phyloP scores from a whole-genome alignment of 2,888 invertebrate species.

The Lasioglossum figueresi region DNA sequence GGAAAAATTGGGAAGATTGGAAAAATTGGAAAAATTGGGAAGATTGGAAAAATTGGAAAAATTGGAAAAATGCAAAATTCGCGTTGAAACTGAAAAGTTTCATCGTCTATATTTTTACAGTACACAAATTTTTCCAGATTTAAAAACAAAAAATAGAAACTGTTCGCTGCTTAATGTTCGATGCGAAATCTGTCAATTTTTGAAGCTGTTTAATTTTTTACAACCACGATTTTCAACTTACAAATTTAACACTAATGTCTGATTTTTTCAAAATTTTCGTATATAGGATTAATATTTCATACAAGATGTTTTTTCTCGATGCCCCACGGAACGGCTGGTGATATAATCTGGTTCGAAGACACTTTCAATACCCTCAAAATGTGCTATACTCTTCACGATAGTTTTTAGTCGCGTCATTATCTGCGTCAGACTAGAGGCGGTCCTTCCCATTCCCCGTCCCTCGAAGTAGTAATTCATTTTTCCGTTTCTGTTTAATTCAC shows the following conservation, averaged over 20 bases:
- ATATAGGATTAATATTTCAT: not conserved
- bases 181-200: not conserved
- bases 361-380: not conserved
- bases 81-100: not conserved
- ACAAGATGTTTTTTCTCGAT: not conserved
- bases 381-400: slow-evolving; percentile 73
- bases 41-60: no score
- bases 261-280: not conserved
- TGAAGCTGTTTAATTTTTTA: not conserved
- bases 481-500: slow-evolving; percentile 67
- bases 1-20: not conserved
- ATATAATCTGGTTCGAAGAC: not conserved
- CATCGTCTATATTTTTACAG: not conserved
- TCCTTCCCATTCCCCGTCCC: slow-evolving; percentile 43
- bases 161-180: not conserved
- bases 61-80: not conserved
- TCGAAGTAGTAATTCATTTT: slow-evolving; percentile 65
- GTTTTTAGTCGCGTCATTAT: slow-evolving; percentile 59
- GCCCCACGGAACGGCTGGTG: not conserved
- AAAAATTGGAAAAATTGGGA: no score
- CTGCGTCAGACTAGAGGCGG: slow-evolving; percentile 64
- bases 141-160: no score
- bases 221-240: not conserved
- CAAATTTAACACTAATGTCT: not conserved
- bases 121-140: no score